Base-by-base conservation (phyloP, 1,140 invertebrate species). In the Papilio machaon region DNA sequence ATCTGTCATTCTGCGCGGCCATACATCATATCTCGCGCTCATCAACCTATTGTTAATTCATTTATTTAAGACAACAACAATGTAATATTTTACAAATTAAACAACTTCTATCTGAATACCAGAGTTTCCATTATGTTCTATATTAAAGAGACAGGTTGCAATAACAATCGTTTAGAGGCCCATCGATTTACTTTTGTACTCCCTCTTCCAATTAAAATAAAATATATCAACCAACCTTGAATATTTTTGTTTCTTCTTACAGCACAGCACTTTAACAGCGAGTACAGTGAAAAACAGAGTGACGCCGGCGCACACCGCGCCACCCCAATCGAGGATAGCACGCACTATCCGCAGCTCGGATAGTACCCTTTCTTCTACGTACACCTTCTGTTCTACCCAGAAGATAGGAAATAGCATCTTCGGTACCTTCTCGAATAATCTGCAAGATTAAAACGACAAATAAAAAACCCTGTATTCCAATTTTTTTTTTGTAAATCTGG, bases 321-420 rank as follows among this genome's bases (percentile, higher is more conserved):
- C 88, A 4, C 93, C 93, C 92, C 93, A 93, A 73, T 94, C 93
- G 35, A 88, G 54, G 0, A 92, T 83, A n/a, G 86, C 84, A n/a
- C 91, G 88, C 4, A 92, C 91, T 11, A 84, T 84, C 0, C 84
- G 75, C 23, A 94, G 81, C 47, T 95, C 91, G 0, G 95, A 92
- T 58, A 96, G 85, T 0, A 96, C 93, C 0, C 64, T 67, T 0
- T 95, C 95, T 7, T 95, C 95, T 2, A 97, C 95, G 17, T 91
- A 90, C 1, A 96, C 97, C 60, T 95, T 95, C 85, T 98, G 95
- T 81, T 96, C 95, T 84, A 98, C 97, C 97, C 97, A 98, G 38
- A 98, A 95, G 43, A 97, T 95, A 1, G 97, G 97, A 84, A 98
- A 96, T 89, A 96, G 96, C 64, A 97, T 95, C 78, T 90, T 95